Evolutionary conservation across 2,797 vertebrate genomes (phyloP).

Genomic region (Melanotaenia pygmaea): DNA sequence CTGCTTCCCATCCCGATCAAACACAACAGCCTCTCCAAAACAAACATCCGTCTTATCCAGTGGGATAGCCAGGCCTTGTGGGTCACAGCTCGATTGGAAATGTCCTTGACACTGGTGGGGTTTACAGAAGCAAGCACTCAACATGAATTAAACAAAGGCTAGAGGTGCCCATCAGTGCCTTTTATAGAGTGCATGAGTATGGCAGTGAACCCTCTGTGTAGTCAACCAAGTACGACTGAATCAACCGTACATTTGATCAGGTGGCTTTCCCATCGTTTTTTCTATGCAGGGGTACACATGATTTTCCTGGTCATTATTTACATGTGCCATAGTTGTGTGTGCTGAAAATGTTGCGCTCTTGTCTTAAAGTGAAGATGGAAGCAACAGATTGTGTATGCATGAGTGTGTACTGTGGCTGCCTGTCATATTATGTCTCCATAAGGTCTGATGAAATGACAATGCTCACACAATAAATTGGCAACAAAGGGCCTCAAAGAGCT

Average conservation of each 20-base stretch:
- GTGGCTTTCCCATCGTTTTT: constrained; percentile 40
- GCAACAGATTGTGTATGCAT: constrained; percentile 7
- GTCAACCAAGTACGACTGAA: constrained; percentile 44
- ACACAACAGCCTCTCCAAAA: constrained; percentile 68
- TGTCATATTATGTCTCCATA: constrained; percentile 54
- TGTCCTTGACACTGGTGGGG: constrained; percentile 62
- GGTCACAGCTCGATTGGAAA: constrained; percentile 61
- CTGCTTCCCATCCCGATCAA: constrained; percentile 62
- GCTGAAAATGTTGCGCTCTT: constrained; percentile 2
- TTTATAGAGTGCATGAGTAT: constrained; percentile 58
- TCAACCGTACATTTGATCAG: constrained; percentile 50
- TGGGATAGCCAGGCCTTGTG: constrained; percentile 50
- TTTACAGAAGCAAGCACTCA: constrained; percentile 44
- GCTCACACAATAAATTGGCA: constrained; percentile 65
- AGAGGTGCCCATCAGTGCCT: constrained; percentile 47
- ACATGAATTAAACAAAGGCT: constrained; percentile 58
- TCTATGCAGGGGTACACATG: constrained; percentile 9
- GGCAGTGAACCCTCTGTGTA: constrained; percentile 38
- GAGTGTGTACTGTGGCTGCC: constrained; percentile 28
- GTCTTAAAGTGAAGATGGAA: not conserved
- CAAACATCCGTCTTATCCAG: constrained; percentile 63
- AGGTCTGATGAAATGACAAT: constrained; percentile 64
- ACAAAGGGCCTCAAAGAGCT: constrained; percentile 61
- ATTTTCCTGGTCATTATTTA: constrained; percentile 25
- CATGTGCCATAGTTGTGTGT: not conserved